Base-by-base conservation (phyloP, 2,797 vertebrate genomes). In the Botia almorhae region DNA sequence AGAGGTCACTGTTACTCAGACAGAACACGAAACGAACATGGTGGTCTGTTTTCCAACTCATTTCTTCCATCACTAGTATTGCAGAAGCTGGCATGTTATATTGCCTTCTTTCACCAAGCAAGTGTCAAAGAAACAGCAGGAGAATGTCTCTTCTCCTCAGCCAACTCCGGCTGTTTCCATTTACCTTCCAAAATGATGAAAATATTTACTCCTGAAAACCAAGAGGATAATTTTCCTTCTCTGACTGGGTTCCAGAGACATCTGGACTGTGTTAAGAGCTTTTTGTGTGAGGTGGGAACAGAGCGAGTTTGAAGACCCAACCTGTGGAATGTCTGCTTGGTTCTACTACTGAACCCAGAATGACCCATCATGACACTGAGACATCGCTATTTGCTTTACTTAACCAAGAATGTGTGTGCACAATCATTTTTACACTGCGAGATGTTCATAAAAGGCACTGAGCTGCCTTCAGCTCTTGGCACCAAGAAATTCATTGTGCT, bases 161-260 rank as follows among this genome's bases (percentile, higher is more conserved):
- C 79, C 76, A 81, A 69, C 83, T 81, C 65, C 68, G 78, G 74
- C 90, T 90, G 89, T 89, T 93, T 90, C 89, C 90, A 91, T 90
- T 92, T 91, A 93, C 89, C 90, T 91, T 91, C 89, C 88, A 88
- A 87, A 80, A 51, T 80, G 88, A 87, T 85, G 89, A 93, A 91
- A 93, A 91, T 93, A 92, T 94, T 93, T 93, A 93, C 88, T 88
- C 87, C 87, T 87, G 87, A 90, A 92, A 92, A 92, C 85, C 81
- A 91, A 90, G 87, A 92, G 87, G 91, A 93, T 91, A 89, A 90
- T 90, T 92, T 92, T 93, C 90, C 91, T 86, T 91, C 89, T 89
- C 86, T 84, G 58, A 91, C 89, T 82, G 70, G 81, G 85, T 91
- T 92, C 91, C 90, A 91, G 88, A 89, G 86, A 86, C 93, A 93